A percentile compares a stretch with the other conserved stretches of the same genome.
phyloP scores from a whole-genome alignment of 1,140 invertebrate species.

The Drosophila truncata region DNA sequence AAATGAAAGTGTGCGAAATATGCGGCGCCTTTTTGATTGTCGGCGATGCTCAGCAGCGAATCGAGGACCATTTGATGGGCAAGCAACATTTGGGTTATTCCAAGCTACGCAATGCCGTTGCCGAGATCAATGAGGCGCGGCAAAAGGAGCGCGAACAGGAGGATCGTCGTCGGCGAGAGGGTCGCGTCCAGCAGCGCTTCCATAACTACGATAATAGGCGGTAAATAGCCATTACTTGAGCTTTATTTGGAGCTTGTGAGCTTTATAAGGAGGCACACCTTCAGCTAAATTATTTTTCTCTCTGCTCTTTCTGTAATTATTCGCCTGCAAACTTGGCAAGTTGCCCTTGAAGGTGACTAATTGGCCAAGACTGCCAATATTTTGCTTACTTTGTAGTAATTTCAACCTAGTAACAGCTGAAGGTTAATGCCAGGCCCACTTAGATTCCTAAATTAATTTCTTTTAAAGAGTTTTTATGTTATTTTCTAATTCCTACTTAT shows the following conservation, averaged over 20 bases:
- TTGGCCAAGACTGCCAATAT: slow-evolving; percentile 8
- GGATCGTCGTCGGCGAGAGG: slow-evolving; percentile 88
- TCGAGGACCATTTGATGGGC: slow-evolving; percentile 98
- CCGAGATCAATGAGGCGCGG: slow-evolving; percentile 88
- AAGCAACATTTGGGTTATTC: slow-evolving; percentile 97
- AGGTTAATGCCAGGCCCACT: not conserved
- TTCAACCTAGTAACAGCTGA: too few relatives aligned
- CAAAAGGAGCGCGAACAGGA: slow-evolving; percentile 90
- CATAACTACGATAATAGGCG: slow-evolving; percentile 85
- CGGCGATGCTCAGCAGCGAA: slow-evolving; percentile 98
- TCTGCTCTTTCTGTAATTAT: not conserved
- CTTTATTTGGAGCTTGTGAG: not conserved
- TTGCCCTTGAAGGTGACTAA: slow-evolving; percentile 29
- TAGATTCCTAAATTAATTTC: not conserved
- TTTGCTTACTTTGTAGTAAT: not conserved
- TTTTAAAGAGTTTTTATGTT: not conserved
- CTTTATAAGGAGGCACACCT: slow-evolving; percentile 4
- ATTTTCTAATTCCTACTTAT: not conserved
- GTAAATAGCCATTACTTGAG: slow-evolving; percentile 27
- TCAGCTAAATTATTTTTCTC: slow-evolving; percentile 5
- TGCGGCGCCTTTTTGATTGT: slow-evolving; percentile 99
- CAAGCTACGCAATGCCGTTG: slow-evolving; percentile 88
- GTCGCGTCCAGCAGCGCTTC: slow-evolving; percentile 86
- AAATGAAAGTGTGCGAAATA: slow-evolving; percentile 99
- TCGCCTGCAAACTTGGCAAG: slow-evolving; percentile 22